These are phyloP conservation scores for Thalassoma bifasciatum DNA, from an alignment of 2,113 vertebrate genomes.

Conservation along the genomic window DNA sequence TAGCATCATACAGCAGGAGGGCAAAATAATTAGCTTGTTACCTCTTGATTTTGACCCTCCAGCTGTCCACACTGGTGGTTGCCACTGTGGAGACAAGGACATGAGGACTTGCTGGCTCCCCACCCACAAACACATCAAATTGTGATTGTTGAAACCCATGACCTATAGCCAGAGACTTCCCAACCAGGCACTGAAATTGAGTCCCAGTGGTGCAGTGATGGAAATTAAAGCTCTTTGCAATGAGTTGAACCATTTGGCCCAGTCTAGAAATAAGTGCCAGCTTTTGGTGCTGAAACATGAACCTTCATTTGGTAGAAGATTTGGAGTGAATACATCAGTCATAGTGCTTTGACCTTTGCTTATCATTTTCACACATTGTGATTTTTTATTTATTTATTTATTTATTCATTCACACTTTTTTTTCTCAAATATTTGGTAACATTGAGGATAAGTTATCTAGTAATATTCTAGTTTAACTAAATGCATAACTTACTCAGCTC, in stretches of 20 bases:
- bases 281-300: background rate
- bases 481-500: no score
- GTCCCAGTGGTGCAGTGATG: background rate
- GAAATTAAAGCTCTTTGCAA: background rate
- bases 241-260: background rate
- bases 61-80: background rate
- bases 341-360: background rate
- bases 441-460: no score
- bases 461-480: no score
- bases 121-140: background rate
- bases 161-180: background rate
- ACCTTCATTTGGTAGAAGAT: background rate
- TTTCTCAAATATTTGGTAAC: no score
- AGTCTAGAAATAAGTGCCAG: background rate
- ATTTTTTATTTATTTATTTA: no score
- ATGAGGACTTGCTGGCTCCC: background rate
- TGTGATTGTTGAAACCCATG: background rate
- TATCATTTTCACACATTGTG: no score
- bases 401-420: no score
- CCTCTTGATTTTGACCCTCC: background rate
- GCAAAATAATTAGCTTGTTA: slow-evolving; percentile 9
- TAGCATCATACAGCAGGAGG: background rate
- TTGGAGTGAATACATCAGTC: no score
- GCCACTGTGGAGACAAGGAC: background rate
- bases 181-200: background rate